Evolutionary conservation across 23 tunicate species (phyloP).

Genomic region (Styela clava): DNA sequence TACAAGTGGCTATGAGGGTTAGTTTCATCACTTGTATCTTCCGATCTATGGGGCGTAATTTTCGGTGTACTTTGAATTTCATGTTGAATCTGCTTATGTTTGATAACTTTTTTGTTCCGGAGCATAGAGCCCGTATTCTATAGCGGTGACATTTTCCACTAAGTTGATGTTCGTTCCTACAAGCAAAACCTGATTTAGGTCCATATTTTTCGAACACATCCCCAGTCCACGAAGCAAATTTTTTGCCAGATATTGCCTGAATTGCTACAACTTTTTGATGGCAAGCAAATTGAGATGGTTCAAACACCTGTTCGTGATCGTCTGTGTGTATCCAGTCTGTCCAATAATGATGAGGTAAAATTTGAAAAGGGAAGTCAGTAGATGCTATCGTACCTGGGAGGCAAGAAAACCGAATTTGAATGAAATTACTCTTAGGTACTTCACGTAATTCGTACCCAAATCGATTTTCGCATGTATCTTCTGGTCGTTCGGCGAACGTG

Average conservation of each 20-base stretch:
- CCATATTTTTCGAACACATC: conserved; percentile 70
- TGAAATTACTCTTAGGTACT: conserved; percentile 13
- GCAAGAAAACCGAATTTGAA: conserved; percentile 76
- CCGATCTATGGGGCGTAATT: no score
- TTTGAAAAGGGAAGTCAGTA: conserved; percentile 55
- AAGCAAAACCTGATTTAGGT: conserved; percentile 45
- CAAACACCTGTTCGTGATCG: neutral
- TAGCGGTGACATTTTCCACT: conserved; percentile 52
- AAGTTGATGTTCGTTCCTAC: conserved; percentile 52
- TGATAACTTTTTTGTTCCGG: conserved; percentile 4
- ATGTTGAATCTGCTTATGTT: no score
- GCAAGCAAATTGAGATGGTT: neutral
- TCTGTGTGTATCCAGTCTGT: neutral
- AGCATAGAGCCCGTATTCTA: conserved; percentile 69
- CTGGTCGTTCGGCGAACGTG: conserved; percentile 26
- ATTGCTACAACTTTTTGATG: neutral
- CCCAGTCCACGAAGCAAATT: conserved; percentile 50
- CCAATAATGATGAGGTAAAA: conserved; percentile 43
- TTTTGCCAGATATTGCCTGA: neutral
- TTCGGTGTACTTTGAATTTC: no score
- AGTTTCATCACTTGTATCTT: no score
- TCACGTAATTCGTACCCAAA: conserved; percentile 35
- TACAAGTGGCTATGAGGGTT: neutral
- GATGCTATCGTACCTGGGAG: conserved; percentile 53
- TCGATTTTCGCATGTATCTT: conserved; percentile 59